Conservation (phyloP, 2,797 vertebrate species). For the Buphagus erythrorhynchus region DNA sequence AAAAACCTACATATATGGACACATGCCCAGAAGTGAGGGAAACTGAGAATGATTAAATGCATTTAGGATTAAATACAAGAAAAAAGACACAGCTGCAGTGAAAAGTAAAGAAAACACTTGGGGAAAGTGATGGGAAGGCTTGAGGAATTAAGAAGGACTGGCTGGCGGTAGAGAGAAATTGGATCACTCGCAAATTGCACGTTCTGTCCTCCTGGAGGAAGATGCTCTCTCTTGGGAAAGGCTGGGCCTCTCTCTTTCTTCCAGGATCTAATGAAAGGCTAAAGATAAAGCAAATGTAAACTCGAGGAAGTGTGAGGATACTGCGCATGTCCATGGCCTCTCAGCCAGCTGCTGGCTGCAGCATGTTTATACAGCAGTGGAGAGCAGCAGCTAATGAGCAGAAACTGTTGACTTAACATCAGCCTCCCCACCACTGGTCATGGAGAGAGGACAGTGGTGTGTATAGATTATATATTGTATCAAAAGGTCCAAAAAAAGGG, state of each 20-base stretch:
- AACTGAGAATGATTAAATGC: not conserved
- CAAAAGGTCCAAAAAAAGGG: not conserved
- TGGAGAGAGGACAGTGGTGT: not conserved
- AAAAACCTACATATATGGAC: not conserved
- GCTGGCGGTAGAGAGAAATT: not conserved
- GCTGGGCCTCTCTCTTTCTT: not conserved
- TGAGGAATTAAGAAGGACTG: not conserved
- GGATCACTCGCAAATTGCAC: not conserved
- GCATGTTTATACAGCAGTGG: not conserved
- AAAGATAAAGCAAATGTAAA: not conserved
- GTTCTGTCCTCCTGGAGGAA: not conserved
- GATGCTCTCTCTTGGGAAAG: not conserved
- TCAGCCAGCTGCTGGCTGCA: not conserved
- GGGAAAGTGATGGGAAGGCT: not conserved
- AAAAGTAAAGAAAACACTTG: not conserved
- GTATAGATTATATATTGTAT: not conserved
- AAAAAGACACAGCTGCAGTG: not conserved
- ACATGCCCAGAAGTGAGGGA: not conserved
- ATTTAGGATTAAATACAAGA: not conserved
- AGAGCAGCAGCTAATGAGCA: not conserved
- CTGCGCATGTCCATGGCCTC: accelerated
- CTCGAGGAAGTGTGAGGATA: not conserved
- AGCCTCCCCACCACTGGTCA: not conserved
- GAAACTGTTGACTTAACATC: not conserved
- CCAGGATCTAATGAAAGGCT: not conserved